Percentiles rank a stretch among this genome's conserved stretches.
Evolutionary conservation across 2,888 invertebrate genomes (phyloP).

Genomic region (Carabus problematicus): DNA sequence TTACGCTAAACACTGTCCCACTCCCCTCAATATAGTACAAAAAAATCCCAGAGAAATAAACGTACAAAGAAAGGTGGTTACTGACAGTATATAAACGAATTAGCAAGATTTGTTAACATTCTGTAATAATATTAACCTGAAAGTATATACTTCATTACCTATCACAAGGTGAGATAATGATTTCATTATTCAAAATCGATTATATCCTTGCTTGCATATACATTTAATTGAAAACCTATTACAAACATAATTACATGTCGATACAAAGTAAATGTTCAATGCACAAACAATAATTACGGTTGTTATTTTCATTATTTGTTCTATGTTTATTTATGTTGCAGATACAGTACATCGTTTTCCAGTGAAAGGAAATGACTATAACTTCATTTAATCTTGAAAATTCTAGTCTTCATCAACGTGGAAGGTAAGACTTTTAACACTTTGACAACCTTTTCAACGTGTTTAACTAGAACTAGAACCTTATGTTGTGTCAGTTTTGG

Average conservation of each 20-base stretch:
- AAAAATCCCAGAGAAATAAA: too few species aligned
- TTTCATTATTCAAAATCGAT: conserved; percentile 7
- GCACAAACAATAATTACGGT: conserved; percentile 6
- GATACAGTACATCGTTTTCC: neutral
- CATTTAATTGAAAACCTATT: too few species aligned
- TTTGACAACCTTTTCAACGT: too few species aligned
- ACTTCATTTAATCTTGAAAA: conserved; percentile 36
- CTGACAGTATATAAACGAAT: too few species aligned
- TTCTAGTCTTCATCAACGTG: conserved; percentile 18
- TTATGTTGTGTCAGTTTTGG: too few species aligned
- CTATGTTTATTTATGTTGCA: neutral
- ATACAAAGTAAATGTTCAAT: too few species aligned
- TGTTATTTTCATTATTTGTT: neutral
- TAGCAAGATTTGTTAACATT: too few species aligned
- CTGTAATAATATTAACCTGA: conserved; percentile 4
- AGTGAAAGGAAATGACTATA: conserved; percentile 28
- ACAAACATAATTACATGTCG: too few species aligned
- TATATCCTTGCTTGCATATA: neutral
- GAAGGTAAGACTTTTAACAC: conserved; percentile 26
- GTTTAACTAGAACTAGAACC: too few species aligned
- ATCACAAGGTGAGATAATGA: neutral
- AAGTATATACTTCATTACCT: neutral
- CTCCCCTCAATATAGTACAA: too few species aligned
- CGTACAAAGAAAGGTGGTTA: too few species aligned
- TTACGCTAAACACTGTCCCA: too few species aligned